Evolutionary conservation across 2,888 invertebrate genomes (phyloP), one percentile per base, ranked within the genome.

Genomic region (Syrphus vitripennis): DNA sequence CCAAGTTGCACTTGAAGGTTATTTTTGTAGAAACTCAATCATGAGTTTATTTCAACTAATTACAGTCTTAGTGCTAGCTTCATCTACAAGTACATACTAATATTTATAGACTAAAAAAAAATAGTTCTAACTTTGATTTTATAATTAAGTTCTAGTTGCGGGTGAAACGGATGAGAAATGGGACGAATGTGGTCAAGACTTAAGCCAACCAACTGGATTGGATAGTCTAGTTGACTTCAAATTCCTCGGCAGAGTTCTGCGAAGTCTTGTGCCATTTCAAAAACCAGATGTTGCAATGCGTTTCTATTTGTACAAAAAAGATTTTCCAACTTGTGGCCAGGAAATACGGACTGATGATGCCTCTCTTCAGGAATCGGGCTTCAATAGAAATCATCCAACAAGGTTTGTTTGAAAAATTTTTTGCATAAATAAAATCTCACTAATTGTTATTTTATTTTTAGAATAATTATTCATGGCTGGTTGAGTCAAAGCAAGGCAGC

Each of bases 391-490:
- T 40, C 91, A 91, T 88, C 92, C 90, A 50, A 92, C 92, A 0
- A 90, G 91, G 91, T 91, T 81, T 87, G 89, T 34, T 9, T 9
- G 3, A 0, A 3, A 50, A 14, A 6, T 0, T 1, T 10, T 1
- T 19, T n/a, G n/a, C n/a, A 1, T 34, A 7, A 19, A 57, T 0
- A 48, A 21, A 29, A 21, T 34, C n/a, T 65, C 4, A 61, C 37
- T 76, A 7, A 21, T n/a, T 37, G 10, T 29, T 59, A 4, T 16
- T 70, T 29, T 12, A 84, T 88, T 88, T n/a, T 26, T 89, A 91
- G 91, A 90, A 90, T 91, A 59, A 90, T 91, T 70, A 91, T 92
- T 83, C 92, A 92, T 42, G 92, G 92, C 37, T 92, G 92, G 91
- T 91, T 91, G 90, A 91, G 91, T 89, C 91, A 91, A 83, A 90